Conservation (phyloP, 2,888 invertebrate species). For the Terebella lapidaria region DNA sequence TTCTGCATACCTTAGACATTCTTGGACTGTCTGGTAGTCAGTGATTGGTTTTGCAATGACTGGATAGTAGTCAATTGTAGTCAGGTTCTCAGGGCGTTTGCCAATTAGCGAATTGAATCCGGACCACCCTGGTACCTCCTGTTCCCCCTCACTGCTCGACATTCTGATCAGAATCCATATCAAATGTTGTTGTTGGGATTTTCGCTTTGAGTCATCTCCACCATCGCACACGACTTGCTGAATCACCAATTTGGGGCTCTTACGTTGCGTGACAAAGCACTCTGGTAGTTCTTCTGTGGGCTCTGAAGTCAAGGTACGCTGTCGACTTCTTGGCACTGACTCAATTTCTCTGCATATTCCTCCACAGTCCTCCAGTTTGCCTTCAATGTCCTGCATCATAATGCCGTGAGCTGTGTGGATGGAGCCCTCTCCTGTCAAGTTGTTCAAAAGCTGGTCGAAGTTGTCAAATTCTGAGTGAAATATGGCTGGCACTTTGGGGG, state of each 20-base stretch:
- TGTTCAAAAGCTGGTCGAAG: slow-evolving; percentile 26
- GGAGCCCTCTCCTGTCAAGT: slow-evolving; percentile 20
- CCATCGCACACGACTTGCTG: no score
- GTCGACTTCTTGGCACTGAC: no score
- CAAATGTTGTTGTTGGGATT: no score
- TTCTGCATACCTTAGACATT: slow-evolving; percentile 7
- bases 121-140: slow-evolving; percentile 22
- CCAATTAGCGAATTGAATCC: slow-evolving; percentile 25
- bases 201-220: no score
- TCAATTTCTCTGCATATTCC: no score
- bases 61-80: slow-evolving; percentile 23
- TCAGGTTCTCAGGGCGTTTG: slow-evolving; percentile 12
- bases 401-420: slow-evolving; percentile 30
- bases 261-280: no score
- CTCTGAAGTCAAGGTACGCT: no score
- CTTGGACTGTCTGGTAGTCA: slow-evolving; percentile 7
- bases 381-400: slow-evolving; percentile 28
- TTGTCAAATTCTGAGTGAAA: slow-evolving; percentile 33
- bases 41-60: slow-evolving; percentile 14
- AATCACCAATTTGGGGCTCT: no score
- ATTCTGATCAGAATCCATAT: no score
- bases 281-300: no score
- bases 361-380: no score
- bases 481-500: slow-evolving; percentile 16
- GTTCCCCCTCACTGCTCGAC: no score